Evolutionary conservation across 2,113 vertebrate species (phyloP), one percentile per base, ranked within the genome.

Genomic region (Hydrochoerus hydrochaeris): DNA sequence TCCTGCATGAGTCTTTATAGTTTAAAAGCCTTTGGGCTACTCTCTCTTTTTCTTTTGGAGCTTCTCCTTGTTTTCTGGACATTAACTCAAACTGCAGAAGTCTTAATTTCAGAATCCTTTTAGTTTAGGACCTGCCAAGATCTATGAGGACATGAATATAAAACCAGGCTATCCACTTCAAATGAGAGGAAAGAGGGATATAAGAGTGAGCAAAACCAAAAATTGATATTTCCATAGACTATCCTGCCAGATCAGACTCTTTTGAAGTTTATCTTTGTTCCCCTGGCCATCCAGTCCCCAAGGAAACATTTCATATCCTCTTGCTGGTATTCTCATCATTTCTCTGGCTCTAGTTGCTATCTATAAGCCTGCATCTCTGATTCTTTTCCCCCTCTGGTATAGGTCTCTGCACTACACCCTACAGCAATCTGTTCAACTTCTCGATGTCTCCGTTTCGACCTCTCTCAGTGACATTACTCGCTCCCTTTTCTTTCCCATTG

Each of bases 141-240:
- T 95, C 46, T 41, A 60, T 88, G 63, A 92, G 63, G 41, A 60
- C 90, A 88, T n/a, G n/a, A 91, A 88, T 62, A 81, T 77, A 60
- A 90, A 63, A 85, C 28, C 32, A 81, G 65, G 69, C 69, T 20
- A 85, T 84, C 30, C 71, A 58, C 44, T 88, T 65, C 52, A 90
- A 94, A 96, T 24, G 52, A 46, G 22, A 83, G 52, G 49, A 88
- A 90, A 94, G n/a, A 52, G 67, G 7, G 26, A 93, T 86, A 80
- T 30, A 71, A 82, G 38, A 80, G 57, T 84, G n/a, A 77, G 30
- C 3, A 84, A 46, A 46, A 46, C 7, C 7, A 46, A 67, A 26
- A 73, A n/a, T 17, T 52, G 41, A 1, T 81, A 46, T 58, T 92
- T 94, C 41, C n/a, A 63, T 54, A 82, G 88, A 85, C 7, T 17